Percentiles rank a stretch among this genome's conserved stretches.
Evolutionary conservation across 2,888 invertebrate genomes (phyloP).

Genomic region (Ochlodes sylvanus): DNA sequence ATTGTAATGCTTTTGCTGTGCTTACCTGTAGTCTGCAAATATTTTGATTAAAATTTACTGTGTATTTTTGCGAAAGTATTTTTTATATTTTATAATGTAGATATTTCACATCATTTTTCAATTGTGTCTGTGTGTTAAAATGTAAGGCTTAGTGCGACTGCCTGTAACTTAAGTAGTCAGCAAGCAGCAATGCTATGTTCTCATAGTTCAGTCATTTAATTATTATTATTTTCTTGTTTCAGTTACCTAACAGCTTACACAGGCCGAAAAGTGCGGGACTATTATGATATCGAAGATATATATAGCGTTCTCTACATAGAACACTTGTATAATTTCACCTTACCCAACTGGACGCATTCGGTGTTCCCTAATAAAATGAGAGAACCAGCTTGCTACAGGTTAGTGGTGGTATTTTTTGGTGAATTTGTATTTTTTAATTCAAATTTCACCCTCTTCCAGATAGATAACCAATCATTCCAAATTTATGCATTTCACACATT

Average conservation of each 20-base stretch:
- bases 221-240: constrained; percentile 46
- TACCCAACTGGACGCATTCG: constrained; percentile 88
- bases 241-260: constrained; percentile 87
- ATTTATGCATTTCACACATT: too few relatives aligned
- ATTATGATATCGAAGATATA: constrained; percentile 84
- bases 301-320: constrained; percentile 90
- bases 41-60: background rate
- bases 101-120: background rate
- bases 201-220: background rate
- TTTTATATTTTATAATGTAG: background rate
- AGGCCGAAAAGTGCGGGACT: constrained; percentile 83
- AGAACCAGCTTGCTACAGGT: constrained; percentile 86
- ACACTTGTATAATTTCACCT: constrained; percentile 84
- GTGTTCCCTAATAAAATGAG: constrained; percentile 88
- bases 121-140: background rate
- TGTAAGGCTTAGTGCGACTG: background rate
- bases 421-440: too few relatives aligned
- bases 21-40: background rate
- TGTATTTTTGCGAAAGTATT: constrained; percentile 3
- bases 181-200: too few relatives aligned
- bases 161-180: background rate
- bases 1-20: background rate
- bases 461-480: too few relatives aligned
- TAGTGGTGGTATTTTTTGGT: constrained; percentile 20
- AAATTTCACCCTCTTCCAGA: too few relatives aligned